These are phyloP conservation scores for Leuciscus idus DNA, from an alignment of 2,113 vertebrate species.

Conservation along the genomic window DNA sequence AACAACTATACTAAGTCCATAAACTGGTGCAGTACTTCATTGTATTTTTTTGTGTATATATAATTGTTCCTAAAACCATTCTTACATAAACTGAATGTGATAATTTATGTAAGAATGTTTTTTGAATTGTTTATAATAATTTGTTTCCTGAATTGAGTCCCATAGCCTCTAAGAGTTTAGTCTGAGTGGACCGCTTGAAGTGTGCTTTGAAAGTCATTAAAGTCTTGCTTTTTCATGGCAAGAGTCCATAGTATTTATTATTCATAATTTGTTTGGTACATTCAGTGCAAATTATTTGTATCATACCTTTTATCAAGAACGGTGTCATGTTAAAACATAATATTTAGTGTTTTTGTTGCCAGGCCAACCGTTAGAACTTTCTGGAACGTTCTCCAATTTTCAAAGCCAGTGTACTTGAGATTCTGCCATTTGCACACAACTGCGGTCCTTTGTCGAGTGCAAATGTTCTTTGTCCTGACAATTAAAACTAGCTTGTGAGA, in stretches of 20 bases:
- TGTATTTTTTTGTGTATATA: background rate
- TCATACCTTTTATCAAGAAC: background rate
- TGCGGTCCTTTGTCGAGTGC: background rate
- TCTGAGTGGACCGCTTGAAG: background rate
- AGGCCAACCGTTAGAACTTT: slow-evolving; percentile 13
- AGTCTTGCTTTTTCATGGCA: slow-evolving; percentile 4
- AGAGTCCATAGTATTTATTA: slow-evolving; percentile 7
- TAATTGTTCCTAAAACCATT: background rate
- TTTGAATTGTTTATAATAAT: background rate
- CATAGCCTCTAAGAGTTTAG: background rate
- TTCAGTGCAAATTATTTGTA: slow-evolving; percentile 23
- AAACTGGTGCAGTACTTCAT: background rate
- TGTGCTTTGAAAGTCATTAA: slow-evolving; percentile 16
- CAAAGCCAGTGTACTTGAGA: background rate
- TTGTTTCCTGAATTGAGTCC: background rate
- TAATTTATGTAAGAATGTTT: background rate
- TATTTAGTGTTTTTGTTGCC: slow-evolving; percentile 14
- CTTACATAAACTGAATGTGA: background rate
- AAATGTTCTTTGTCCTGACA: slow-evolving; percentile 19
- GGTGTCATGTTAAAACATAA: slow-evolving; percentile 13
- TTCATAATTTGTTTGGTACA: slow-evolving; percentile 32
- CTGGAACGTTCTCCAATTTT: background rate
- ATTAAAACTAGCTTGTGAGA: background rate
- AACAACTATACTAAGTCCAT: too few species aligned
- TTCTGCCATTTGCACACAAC: background rate